Evolutionary conservation across 2,888 invertebrate species (phyloP).

Genomic region (Magallana nippona): DNA sequence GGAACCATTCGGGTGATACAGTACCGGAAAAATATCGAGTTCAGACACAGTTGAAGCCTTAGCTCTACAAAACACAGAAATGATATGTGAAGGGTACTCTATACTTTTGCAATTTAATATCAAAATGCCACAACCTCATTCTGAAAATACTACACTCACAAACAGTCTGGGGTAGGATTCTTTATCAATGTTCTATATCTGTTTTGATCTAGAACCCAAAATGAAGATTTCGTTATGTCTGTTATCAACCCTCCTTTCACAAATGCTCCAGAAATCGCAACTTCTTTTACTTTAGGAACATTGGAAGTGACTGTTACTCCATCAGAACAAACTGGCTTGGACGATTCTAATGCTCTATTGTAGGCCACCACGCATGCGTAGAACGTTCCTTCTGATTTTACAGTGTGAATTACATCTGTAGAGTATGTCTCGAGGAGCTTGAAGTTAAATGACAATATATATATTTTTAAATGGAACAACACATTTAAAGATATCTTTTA

Average conservation of each 20-base stretch:
- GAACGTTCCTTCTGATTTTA: conserved; percentile 57
- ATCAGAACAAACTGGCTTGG: conserved; percentile 68
- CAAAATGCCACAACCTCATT: background rate
- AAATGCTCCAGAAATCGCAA: conserved; percentile 54
- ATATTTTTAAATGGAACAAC: background rate
- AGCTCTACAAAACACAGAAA: conserved; percentile 36
- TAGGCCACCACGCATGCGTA: conserved; percentile 68
- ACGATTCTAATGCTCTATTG: conserved; percentile 64
- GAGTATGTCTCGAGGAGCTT: conserved; percentile 48
- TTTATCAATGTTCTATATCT: conserved; percentile 50
- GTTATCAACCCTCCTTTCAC: conserved; percentile 59
- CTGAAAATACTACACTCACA: conserved; percentile 54
- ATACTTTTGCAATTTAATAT: too few species aligned
- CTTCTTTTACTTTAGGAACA: conserved; percentile 52
- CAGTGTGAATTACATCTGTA: conserved; percentile 52
- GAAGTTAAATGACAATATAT: background rate
- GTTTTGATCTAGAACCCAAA: conserved; percentile 54
- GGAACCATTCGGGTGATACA: conserved; percentile 39
- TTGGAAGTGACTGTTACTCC: conserved; percentile 63
- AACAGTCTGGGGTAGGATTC: conserved; percentile 48
- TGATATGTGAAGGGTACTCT: background rate
- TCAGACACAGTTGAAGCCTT: conserved; percentile 49
- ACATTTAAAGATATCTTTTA: too few species aligned
- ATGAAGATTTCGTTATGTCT: conserved; percentile 31
- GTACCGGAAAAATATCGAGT: conserved; percentile 42